These are phyloP conservation scores for Oryzias melastigma DNA, from an alignment of 2,113 vertebrate genomes.

Conservation along the genomic window DNA sequence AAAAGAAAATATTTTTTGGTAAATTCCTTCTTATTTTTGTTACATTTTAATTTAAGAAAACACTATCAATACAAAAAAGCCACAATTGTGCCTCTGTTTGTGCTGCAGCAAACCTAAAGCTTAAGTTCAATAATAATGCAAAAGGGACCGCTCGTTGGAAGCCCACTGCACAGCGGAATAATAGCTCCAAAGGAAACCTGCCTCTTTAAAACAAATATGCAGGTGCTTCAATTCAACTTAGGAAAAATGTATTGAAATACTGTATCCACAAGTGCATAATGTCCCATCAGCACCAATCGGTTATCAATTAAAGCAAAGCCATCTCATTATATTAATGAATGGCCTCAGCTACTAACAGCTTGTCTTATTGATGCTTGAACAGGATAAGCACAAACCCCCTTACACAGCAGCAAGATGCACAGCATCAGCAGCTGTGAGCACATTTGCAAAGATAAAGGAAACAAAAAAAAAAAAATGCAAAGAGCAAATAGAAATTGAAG, in stretches of 20 bases:
- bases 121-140: constrained; percentile 94
- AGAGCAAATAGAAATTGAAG: constrained; percentile 65
- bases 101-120: constrained; percentile 95
- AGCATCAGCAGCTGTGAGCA: constrained; percentile 59
- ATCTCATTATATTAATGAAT: constrained; percentile 75
- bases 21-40: too few species aligned
- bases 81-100: constrained; percentile 98
- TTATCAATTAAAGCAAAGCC: constrained; percentile 77
- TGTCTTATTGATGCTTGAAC: constrained; percentile 70
- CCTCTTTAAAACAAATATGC: constrained; percentile 67
- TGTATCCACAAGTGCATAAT: constrained; percentile 76
- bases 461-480: constrained; percentile 23
- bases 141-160: constrained; percentile 76
- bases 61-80: constrained; percentile 82
- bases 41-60: too few species aligned
- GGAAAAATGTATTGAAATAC: constrained; percentile 60
- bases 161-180: constrained; percentile 63
- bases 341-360: constrained; percentile 63
- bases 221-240: constrained; percentile 65
- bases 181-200: constrained; percentile 59
- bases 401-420: constrained; percentile 50
- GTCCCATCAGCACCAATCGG: constrained; percentile 73
- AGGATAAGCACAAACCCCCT: constrained; percentile 63
- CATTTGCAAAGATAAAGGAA: constrained; percentile 64
- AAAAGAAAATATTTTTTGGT: too few species aligned